Evolutionary conservation across 2,113 vertebrate genomes (phyloP).

Genomic region (Emydocephalus ijimae): DNA sequence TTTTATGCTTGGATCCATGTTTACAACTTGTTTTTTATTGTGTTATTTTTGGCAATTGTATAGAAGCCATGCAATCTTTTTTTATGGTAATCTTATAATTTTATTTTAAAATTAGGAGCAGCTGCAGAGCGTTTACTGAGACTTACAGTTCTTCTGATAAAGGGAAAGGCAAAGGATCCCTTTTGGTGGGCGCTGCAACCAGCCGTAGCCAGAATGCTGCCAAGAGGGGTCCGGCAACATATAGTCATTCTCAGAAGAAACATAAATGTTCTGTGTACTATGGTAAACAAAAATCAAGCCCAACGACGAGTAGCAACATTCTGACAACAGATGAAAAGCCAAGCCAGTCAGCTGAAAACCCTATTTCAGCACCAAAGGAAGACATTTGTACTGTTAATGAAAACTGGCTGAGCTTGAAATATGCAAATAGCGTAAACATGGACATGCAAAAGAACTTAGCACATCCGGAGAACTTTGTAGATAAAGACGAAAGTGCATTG

Average conservation of each 20-base stretch:
- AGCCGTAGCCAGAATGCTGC: slow-evolving; percentile 77
- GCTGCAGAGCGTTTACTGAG: slow-evolving; percentile 90
- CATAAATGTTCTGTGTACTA: slow-evolving; percentile 92
- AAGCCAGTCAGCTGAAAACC: slow-evolving; percentile 43
- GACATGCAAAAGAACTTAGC: slow-evolving; percentile 67
- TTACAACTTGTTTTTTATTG: background rate
- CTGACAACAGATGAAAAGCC: slow-evolving; percentile 66
- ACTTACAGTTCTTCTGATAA: slow-evolving; percentile 85
- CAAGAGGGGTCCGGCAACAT: slow-evolving; percentile 78
- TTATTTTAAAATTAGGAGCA: slow-evolving; percentile 77
- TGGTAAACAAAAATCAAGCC: slow-evolving; percentile 80
- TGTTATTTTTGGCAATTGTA: background rate
- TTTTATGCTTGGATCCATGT: background rate
- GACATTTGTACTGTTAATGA: slow-evolving; percentile 61
- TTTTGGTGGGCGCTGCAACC: slow-evolving; percentile 73
- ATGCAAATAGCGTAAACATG: slow-evolving; percentile 59
- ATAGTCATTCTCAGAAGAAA: slow-evolving; percentile 86
- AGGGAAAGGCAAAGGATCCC: slow-evolving; percentile 90
- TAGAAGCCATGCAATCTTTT: background rate
- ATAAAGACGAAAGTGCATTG: slow-evolving; percentile 71
- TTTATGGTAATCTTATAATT: background rate
- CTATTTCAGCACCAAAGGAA: slow-evolving; percentile 60
- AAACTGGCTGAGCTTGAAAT: slow-evolving; percentile 71
- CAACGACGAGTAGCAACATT: slow-evolving; percentile 40
- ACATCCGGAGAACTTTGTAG: slow-evolving; percentile 66